Evolutionary conservation across 2,888 invertebrate genomes (phyloP), one percentile per base, ranked within the genome.

Genomic region (Caenorhabditis uteleia): DNA sequence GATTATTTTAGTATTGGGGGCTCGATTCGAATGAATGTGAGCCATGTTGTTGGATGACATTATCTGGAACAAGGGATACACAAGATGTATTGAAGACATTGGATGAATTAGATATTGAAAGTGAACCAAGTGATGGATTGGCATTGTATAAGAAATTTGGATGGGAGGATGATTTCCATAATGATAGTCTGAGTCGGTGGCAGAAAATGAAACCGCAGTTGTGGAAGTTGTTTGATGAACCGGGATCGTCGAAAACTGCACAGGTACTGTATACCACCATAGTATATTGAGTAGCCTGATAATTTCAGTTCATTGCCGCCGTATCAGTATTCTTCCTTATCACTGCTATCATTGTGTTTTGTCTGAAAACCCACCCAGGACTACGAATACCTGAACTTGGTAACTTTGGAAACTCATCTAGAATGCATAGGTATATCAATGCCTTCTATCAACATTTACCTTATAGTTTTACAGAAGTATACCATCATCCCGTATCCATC

Each of bases 171-270:
- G 93, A 92, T 84, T 95, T 92, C 85, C 90, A 90, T 86, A 91
- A 91, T 77, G 92, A 93, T 72, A 91, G 72, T 45, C 55, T 87
- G 47, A 85, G 83, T 61, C 82, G 78, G 57, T 98, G 97, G 97
- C 95, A 97, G 86, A 89, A 91, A 83, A 88, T 92, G 84, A 95
- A 97, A 85, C 97, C 97, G 36, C 93, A 93, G 86, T 91, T 97
- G 84, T 98, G 97, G 97, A 93, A 95, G 40, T 88, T 99, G 61
- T 98, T 98, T 85, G 98, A 98, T 85, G 98, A 98, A 85, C 98
- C 98, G 1, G 95, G 95, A 85, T 97, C 95, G 82, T 95, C 95
- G 54, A 91, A 91, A 83, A 90, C 92, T 79, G 95, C 97, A 69
- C 97, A 97, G 90, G n/a, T n/a, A n/a, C n/a, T n/a, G n/a, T n/a